Evolutionary conservation across 1,140 invertebrate species (phyloP).

Genomic region (Elymnias hypermnestra): DNA sequence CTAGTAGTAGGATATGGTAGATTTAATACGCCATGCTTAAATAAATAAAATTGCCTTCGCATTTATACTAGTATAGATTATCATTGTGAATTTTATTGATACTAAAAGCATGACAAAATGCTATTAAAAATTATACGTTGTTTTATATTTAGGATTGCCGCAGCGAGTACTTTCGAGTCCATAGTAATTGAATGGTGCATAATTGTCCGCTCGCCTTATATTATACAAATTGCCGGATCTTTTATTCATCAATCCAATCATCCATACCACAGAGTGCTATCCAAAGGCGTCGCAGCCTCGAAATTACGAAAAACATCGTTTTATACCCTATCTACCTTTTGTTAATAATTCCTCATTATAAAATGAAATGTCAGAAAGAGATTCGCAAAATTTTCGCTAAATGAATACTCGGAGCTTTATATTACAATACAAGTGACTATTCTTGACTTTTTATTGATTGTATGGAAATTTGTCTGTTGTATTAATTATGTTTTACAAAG

Average conservation of each 20-base stretch:
- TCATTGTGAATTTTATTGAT: no score
- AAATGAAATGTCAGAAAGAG: slow-evolving; percentile 17
- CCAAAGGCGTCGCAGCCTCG: slow-evolving; percentile 48
- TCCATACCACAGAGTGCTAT: slow-evolving; percentile 49
- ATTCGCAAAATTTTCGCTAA: slow-evolving; percentile 49
- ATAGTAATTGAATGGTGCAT: slow-evolving; percentile 60
- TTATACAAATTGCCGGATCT: slow-evolving; percentile 66
- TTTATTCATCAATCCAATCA: slow-evolving; percentile 72
- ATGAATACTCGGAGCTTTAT: no score
- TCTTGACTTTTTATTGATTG: no score
- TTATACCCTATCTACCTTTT: slow-evolving; percentile 20
- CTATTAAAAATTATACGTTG: slow-evolving; percentile 1
- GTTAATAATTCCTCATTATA: slow-evolving; percentile 30
- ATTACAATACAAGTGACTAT: no score
- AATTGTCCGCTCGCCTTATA: slow-evolving; percentile 50
- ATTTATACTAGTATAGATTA: no score
- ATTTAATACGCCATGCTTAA: no score
- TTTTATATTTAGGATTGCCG: slow-evolving; percentile 14
- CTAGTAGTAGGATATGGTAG: no score
- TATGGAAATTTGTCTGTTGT: no score
- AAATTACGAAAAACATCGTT: slow-evolving; percentile 25
- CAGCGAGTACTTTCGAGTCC: slow-evolving; percentile 18
- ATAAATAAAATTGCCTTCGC: no score
- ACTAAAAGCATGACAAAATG: no score
- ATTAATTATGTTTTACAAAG: no score